Conservation (phyloP, 2,113 vertebrate genomes). For the Salvelinus sp. region DNA sequence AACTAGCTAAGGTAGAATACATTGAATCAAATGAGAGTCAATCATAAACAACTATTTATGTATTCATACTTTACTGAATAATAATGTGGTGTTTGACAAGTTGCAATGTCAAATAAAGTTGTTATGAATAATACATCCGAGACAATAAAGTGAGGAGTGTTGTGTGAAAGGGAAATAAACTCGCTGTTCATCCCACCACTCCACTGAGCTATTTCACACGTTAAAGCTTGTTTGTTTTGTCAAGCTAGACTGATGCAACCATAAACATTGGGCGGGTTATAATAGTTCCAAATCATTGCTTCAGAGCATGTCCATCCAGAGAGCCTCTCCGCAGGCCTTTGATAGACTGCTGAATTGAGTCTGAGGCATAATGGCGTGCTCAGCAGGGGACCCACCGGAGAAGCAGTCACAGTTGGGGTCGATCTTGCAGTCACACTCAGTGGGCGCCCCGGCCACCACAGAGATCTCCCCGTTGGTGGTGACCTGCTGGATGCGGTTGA, state of each 20-base stretch:
- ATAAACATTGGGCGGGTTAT: too few relatives aligned
- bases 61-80: too few relatives aligned
- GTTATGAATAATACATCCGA: too few relatives aligned
- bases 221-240: not conserved
- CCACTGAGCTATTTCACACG: not conserved
- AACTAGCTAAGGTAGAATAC: not conserved
- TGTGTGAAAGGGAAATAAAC: not conserved
- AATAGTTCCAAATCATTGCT: too few relatives aligned
- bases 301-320: too few relatives aligned
- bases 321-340: too few relatives aligned
- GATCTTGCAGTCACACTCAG: conserved; percentile 98
- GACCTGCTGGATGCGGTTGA: conserved; percentile 94
- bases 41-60: too few relatives aligned
- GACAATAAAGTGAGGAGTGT: not conserved
- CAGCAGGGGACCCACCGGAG: conserved; percentile 78
- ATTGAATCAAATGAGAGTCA: too few relatives aligned
- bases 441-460: conserved; percentile 87
- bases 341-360: too few relatives aligned
- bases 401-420: conserved; percentile 98
- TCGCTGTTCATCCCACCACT: not conserved
- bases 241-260: not conserved
- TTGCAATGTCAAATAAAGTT: too few relatives aligned
- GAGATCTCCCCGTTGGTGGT: conserved; percentile 95
- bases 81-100: too few relatives aligned
- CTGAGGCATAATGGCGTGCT: not conserved